phyloP scores from a whole-genome alignment of 2,113 vertebrate species.

The Poeciliopsis occidentalis region DNA sequence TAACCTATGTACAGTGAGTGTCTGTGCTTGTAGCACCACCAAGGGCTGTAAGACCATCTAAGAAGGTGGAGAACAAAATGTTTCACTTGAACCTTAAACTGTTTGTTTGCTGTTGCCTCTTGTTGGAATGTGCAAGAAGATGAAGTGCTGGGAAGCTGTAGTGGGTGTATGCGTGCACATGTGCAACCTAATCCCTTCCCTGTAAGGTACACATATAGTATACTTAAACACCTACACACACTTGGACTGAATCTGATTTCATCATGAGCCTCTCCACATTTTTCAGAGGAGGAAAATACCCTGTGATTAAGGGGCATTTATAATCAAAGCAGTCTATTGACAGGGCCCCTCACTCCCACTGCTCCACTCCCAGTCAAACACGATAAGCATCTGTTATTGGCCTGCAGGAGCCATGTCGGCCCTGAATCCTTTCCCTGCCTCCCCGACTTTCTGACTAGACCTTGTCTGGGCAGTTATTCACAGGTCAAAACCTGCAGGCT shows the following conservation, averaged over 20 bases:
- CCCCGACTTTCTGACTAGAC: constrained; percentile 78
- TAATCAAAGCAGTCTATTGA: constrained; percentile 45
- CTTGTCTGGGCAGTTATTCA: constrained; percentile 80
- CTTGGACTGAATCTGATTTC: constrained; percentile 19
- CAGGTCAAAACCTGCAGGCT: constrained; percentile 86
- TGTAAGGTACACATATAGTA: constrained; percentile 19
- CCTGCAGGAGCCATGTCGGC: constrained; percentile 60
- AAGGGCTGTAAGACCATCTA: constrained; percentile 23
- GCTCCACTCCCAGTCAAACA: constrained; percentile 59
- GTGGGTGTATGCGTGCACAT: constrained; percentile 52
- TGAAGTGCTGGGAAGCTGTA: constrained; percentile 68
- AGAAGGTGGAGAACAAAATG: constrained; percentile 47
- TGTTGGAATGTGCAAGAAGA: constrained; percentile 70
- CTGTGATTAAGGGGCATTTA: constrained; percentile 56
- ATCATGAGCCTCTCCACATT: constrained; percentile 24
- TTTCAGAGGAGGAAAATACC: background rate
- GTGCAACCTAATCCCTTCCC: constrained; percentile 26
- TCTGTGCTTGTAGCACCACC: constrained; percentile 30
- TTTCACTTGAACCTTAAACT: constrained; percentile 70
- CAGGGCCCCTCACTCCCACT: constrained; percentile 34
- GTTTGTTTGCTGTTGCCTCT: constrained; percentile 73
- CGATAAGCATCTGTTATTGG: constrained; percentile 75
- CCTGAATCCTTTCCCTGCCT: constrained; percentile 60
- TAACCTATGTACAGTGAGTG: constrained; percentile 5
- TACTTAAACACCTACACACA: constrained; percentile 23